A percentile compares a stretch with the other conserved stretches of the same genome.
phyloP scores from a whole-genome alignment of 2,113 vertebrate genomes.

The Caretta caretta region DNA sequence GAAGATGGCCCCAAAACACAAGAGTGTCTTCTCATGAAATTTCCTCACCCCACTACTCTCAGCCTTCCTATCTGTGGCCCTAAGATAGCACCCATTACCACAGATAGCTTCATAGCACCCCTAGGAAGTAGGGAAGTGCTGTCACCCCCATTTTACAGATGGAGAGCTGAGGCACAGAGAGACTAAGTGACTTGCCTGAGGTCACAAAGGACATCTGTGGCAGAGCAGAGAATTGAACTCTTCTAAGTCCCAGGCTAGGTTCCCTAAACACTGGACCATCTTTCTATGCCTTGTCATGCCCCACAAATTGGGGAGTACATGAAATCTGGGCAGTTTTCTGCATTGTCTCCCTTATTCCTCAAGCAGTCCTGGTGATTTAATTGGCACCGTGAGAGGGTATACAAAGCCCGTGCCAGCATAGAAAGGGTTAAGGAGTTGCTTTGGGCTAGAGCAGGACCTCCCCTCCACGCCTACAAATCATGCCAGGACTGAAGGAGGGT shows the following conservation, averaged over 20 bases:
- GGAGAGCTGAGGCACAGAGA: not conserved
- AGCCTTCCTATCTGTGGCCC: not conserved
- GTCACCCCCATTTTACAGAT: not conserved
- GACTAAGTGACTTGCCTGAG: not conserved
- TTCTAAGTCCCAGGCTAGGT: not conserved
- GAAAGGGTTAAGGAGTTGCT: not conserved
- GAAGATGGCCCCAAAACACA: not conserved
- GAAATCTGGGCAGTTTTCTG: not conserved
- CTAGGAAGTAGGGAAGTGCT: fast-evolving
- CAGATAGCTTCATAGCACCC: not conserved
- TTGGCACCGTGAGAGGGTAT: not conserved
- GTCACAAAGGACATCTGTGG: not conserved
- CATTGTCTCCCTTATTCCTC: not conserved
- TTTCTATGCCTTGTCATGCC: not conserved
- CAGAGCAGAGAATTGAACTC: not conserved
- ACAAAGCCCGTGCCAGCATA: not conserved
- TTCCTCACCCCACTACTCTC: not conserved
- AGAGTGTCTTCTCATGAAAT: not conserved
- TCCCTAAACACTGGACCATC: not conserved
- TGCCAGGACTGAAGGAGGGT: not conserved
- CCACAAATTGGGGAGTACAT: not conserved
- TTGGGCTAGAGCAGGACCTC: not conserved
- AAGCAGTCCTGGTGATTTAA: not conserved
- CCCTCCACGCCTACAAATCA: not conserved
- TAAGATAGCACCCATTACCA: not conserved